Base-by-base conservation (phyloP, 2,888 invertebrate species). In the Alviniconcha strummeri region DNA sequence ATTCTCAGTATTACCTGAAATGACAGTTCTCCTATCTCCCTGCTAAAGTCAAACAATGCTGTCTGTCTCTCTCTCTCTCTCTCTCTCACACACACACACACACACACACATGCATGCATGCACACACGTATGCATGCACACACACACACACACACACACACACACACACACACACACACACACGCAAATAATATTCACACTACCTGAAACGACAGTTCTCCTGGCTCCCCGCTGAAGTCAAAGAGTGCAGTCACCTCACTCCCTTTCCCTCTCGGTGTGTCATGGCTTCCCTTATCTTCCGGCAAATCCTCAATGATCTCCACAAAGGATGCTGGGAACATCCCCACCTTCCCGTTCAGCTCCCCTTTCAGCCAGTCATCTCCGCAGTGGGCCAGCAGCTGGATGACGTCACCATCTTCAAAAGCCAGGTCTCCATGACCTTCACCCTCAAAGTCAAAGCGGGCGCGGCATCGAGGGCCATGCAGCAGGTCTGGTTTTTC, bases 281-380 rank as follows among this genome's bases (percentile, higher is more conserved):
- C 78, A 7, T 13, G 64, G 19, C 54, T 56, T n/a, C 81, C 60
- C 55, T 8, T 15, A 52, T 19, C 84, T 4, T 60, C 60, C 19
- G 90, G 89, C 15, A 91, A 82, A 84, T 91, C 91, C 81, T 91
- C 91, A 67, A 91, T 89, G 7, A 91, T 86, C 77, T 94, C 94
- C 3, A 94, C 94, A 91, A 93, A 94, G 1, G 93, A 90, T 75
- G 92, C 88, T 8, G 94, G 94, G 89, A 94, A 94, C 88, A 94
- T 92, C 13, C 94, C 93, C 17, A 85, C 86, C 11, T 83, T 86
- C 5, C 89, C 91, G 88, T 89, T 84, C 17, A 90, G 83, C 83
- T 91, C 89, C 71, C 93, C 93, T 82, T 86, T 88, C 84, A 92
- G 82, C 93, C 93, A 93, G 69, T 92, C 93, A n/a, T 86, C 85